Evolutionary conservation across 35 echinoderm and acorn worm species (phyloP), one percentile per base, ranked within the genome.

Genomic region (Hemicentrotus pulcherrimus): DNA sequence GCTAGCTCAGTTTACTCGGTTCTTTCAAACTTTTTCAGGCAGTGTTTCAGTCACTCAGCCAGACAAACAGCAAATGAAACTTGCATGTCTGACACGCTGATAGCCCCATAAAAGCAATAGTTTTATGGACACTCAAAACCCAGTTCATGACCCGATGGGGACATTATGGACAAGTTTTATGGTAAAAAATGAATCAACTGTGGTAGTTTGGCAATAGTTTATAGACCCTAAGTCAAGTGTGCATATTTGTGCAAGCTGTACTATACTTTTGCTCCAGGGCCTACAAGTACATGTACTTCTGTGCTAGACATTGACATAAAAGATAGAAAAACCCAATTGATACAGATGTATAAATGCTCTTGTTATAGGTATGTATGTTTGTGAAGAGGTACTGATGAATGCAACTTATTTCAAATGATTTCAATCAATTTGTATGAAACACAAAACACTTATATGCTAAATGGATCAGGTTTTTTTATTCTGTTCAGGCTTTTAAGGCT

Each of bases 101-200:
- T n/a, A 24, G 88, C 19, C 11, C 88, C 88, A 90, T 90, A 90
- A 90, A 90, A 33, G 32, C 32, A 90, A 90, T 90, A 33, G 88
- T 90, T 90, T 90, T 90, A 90, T 90, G 33, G 46, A 90, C 88
- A 45, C 88, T 33, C 88, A 45, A 90, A 90, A 4, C 32, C 13
- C 46, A 45, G 15, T 47, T 47, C 88, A 24, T 35, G 88, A 90
- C 88, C 87, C 32, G 14, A 47, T 90, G 33, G 88, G 88, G 88
- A 45, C 88, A 90, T 90, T 41, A 45, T 33, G 32, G 88, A 86
- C 32, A 35, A 47, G 88, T 90, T 90, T 90, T 90, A 90, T 90
- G 88, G 88, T 6, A 6, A 19, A 47, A 90, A 90, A 90, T 90
- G 88, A 90, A 45, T 45, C 88, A 90, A 90, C 65, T 78, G 22